A percentile compares a stretch with the other conserved stretches of the same genome.
Evolutionary conservation across 2,113 vertebrate species (phyloP).

Genomic region (Thunnus thynnus): DNA sequence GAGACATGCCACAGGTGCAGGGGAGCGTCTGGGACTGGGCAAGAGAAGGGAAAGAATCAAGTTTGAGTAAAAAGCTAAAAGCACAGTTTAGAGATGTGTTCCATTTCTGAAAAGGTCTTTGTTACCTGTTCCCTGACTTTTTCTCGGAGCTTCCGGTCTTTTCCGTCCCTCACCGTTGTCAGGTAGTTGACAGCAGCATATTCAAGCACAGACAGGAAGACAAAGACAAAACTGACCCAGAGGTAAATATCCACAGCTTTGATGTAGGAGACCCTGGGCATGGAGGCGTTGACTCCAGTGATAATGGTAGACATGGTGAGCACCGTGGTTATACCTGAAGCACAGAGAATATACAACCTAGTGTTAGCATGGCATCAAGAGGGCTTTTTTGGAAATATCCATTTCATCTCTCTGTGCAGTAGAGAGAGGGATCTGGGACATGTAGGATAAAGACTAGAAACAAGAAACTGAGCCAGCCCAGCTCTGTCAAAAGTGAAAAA

Average conservation of each 20-base stretch:
- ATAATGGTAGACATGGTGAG: conserved; percentile 95
- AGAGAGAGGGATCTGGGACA: too few relatives aligned
- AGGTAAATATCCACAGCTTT: conserved; percentile 88
- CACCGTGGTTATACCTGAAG: conserved; percentile 93
- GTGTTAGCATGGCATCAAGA: too few relatives aligned
- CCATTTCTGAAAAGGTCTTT: background rate
- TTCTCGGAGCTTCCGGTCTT: conserved; percentile 88
- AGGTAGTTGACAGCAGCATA: conserved; percentile 93
- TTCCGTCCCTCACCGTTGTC: conserved; percentile 92
- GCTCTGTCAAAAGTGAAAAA: too few relatives aligned
- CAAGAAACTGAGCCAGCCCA: too few relatives aligned
- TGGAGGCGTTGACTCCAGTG: conserved; percentile 87
- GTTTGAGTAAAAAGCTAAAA: background rate
- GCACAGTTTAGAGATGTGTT: background rate
- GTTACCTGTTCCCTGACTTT: conserved; percentile 84
- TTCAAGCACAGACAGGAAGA: conserved; percentile 86
- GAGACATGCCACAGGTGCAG: conserved; percentile 89
- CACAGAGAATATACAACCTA: too few relatives aligned
- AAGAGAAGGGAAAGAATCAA: background rate
- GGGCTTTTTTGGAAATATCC: too few relatives aligned
- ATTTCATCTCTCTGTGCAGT: too few relatives aligned
- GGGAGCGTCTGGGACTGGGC: conserved; percentile 84
- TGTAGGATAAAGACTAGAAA: too few relatives aligned
- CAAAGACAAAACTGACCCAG: conserved; percentile 87
- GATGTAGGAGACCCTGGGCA: conserved; percentile 87